phyloP scores from a whole-genome alignment of 2,888 invertebrate genomes.

The Cerceris rybyensis region DNA sequence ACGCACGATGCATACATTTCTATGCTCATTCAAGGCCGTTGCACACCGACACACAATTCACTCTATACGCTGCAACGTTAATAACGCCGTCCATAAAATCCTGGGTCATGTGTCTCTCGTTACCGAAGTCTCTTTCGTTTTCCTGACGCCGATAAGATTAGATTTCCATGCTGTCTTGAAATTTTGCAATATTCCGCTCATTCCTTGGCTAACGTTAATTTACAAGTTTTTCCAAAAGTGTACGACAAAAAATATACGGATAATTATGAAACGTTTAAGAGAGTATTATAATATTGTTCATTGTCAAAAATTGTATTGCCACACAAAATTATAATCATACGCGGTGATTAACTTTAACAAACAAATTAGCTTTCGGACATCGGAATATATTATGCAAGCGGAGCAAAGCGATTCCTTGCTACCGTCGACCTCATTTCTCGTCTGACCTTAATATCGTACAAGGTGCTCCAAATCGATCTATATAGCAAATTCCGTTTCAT shows the following conservation, averaged over 20 bases:
- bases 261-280: no score
- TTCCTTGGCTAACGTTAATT: not conserved
- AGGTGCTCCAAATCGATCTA: constrained; percentile 58
- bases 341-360: constrained; percentile 6
- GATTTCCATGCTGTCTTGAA: constrained; percentile 1
- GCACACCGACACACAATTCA: constrained; percentile 36
- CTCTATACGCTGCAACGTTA: constrained; percentile 28
- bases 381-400: constrained; percentile 52
- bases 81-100: constrained; percentile 44
- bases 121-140: constrained; percentile 25
- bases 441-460: constrained; percentile 67
- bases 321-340: not conserved
- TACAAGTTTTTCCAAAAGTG: not conserved
- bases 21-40: constrained; percentile 69
- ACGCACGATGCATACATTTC: constrained; percentile 63
- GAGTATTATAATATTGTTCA: no score
- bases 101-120: constrained; percentile 29
- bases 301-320: no score
- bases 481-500: constrained; percentile 31
- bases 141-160: constrained; percentile 36
- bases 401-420: constrained; percentile 58
- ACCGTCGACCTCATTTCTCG: constrained; percentile 65
- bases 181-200: not conserved
- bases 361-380: constrained; percentile 41
- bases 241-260: no score